These are phyloP conservation scores for Deroptyus accipitrinus DNA, from an alignment of 2,113 vertebrate species.

Conservation along the genomic window DNA sequence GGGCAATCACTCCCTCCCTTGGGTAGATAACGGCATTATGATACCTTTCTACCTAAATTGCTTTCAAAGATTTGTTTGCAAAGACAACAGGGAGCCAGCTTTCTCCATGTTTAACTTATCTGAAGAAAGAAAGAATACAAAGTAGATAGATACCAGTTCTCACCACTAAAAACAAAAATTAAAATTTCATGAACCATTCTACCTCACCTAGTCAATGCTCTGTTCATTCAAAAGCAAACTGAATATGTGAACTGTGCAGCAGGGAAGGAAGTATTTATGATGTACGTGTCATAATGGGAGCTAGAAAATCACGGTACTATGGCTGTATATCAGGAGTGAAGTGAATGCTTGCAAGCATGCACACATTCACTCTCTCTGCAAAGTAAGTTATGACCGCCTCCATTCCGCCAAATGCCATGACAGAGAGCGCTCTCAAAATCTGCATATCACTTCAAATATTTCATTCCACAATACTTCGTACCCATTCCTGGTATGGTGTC, in stretches of 20 bases:
- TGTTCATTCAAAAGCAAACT: not conserved
- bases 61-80: slow-evolving; percentile 1
- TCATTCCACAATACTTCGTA: not conserved
- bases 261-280: not conserved
- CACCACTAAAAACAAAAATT: not conserved
- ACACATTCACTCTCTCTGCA: not conserved
- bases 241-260: not conserved
- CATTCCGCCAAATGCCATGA: not conserved
- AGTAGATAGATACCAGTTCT: not conserved
- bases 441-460: not conserved
- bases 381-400: not conserved
- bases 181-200: not conserved
- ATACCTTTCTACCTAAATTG: not conserved
- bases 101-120: not conserved
- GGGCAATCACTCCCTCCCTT: not conserved
- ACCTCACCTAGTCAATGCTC: not conserved
- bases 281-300: not conserved
- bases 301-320: not conserved
- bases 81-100: not conserved
- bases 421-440: not conserved
- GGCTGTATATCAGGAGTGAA: not conserved
- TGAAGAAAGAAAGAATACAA: not conserved
- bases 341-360: not conserved
- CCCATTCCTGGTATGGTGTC: not conserved
- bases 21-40: not conserved